These are phyloP conservation scores for Colossoma macropomum DNA, from an alignment of 2,113 vertebrate genomes.

Conservation along the genomic window DNA sequence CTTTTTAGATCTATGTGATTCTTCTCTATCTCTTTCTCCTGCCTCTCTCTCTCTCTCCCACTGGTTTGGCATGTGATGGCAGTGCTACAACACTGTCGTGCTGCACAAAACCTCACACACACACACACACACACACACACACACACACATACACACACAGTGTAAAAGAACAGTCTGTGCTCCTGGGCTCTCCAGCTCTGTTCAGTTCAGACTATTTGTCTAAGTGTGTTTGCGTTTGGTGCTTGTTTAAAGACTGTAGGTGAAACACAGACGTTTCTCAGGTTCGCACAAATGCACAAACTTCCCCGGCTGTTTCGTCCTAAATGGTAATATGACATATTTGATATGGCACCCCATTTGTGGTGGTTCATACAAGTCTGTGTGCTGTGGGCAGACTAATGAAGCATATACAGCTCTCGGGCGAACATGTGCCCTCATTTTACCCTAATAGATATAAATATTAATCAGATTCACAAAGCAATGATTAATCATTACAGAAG, in stretches of 20 bases:
- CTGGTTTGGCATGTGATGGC: conserved; percentile 17
- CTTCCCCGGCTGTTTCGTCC: neutral
- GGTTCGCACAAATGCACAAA: neutral
- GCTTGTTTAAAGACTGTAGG: neutral
- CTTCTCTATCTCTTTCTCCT: neutral
- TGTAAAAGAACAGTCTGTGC: neutral
- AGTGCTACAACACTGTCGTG: neutral
- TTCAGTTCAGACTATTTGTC: neutral
- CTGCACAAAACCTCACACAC: neutral
- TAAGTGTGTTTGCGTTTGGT: neutral
- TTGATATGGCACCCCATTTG: conserved; percentile 39
- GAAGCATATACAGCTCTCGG: conserved; percentile 47
- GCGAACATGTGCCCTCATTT: conserved; percentile 47
- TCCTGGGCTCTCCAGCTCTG: neutral
- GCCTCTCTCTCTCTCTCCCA: neutral
- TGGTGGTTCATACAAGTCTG: conserved; percentile 23
- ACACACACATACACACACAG: neutral
- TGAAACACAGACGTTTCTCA: neutral
- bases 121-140: neutral
- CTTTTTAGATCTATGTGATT: too few species aligned
- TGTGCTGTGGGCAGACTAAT: conserved; percentile 54
- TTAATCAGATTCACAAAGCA: conserved; percentile 22
- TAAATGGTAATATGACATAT: conserved; percentile 44
- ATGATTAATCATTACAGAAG: neutral
- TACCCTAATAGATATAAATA: conserved; percentile 37